Evolutionary conservation across 2,113 vertebrate species (phyloP).

Genomic region (Anguilla japonica): DNA sequence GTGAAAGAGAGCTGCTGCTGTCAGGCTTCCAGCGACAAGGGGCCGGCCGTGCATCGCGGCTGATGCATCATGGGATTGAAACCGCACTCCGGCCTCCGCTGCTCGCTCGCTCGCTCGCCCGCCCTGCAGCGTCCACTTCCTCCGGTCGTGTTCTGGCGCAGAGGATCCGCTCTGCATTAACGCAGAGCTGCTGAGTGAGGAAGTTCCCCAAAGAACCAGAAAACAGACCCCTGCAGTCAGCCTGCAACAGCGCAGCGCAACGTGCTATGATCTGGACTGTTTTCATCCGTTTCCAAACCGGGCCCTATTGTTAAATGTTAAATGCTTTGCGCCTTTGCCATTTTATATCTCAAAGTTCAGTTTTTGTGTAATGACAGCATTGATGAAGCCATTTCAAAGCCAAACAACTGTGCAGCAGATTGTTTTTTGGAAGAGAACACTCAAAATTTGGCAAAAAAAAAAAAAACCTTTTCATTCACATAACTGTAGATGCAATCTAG

Average conservation of each 20-base stretch:
- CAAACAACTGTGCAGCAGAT: constrained; percentile 26
- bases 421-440: constrained; percentile 8
- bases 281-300: background rate
- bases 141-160: constrained; percentile 9
- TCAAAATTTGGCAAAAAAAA: too few relatives aligned
- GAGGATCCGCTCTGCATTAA: background rate
- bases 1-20: constrained; percentile 22
- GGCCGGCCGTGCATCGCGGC: constrained; percentile 11
- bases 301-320: background rate
- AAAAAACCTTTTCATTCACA: background rate
- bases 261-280: background rate
- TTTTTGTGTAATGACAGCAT: background rate
- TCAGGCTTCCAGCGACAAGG: background rate
- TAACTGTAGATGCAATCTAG: constrained; percentile 15
- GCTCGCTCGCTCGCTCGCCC: background rate
- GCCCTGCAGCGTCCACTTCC: background rate
- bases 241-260: background rate
- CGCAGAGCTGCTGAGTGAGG: background rate
- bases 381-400: constrained; percentile 7
- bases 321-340: background rate
- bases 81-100: constrained; percentile 6
- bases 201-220: background rate
- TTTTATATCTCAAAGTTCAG: constrained; percentile 20
- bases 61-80: constrained; percentile 22
- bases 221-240: too few relatives aligned